Evolutionary conservation across 2,113 vertebrate genomes (phyloP).

Genomic region (Melanocharis versteri): DNA sequence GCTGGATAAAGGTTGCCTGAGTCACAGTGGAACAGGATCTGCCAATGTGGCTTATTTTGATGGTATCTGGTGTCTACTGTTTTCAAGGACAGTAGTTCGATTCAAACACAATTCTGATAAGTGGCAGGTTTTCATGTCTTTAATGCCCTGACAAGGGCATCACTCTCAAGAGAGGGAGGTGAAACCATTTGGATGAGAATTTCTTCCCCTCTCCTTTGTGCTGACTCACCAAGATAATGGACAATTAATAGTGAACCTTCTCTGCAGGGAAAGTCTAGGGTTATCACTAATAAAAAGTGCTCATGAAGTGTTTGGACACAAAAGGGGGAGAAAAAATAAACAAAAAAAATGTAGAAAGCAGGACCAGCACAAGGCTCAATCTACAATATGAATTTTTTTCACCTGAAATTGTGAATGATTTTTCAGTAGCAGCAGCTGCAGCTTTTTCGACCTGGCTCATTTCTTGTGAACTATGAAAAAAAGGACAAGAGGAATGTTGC

Average conservation of each 20-base stretch:
- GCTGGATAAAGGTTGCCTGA: conserved; percentile 36
- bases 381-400: neutral
- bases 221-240: conserved; percentile 79
- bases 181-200: conserved; percentile 72
- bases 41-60: conserved; percentile 57
- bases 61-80: conserved; percentile 72
- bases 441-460: neutral
- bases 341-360: conserved; percentile 22
- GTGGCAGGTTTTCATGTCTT: conserved; percentile 77
- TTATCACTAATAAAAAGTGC: conserved; percentile 68
- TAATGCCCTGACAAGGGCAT: conserved; percentile 79
- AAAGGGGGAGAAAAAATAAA: conserved; percentile 16
- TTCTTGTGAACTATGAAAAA: neutral
- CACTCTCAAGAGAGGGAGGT: conserved; percentile 77
- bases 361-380: neutral
- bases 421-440: neutral
- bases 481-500: neutral
- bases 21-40: conserved; percentile 44
- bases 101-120: conserved; percentile 78
- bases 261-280: conserved; percentile 62
- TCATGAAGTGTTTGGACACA: conserved; percentile 34
- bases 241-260: conserved; percentile 75
- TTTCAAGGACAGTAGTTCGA: conserved; percentile 79
- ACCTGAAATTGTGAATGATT: conserved; percentile 1
- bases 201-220: conserved; percentile 66